Percentiles rank a stretch among this genome's conserved stretches.
These are phyloP conservation scores for Phocides pigmalion DNA, from an alignment of 1,140 invertebrate genomes.

Conservation along the genomic window DNA sequence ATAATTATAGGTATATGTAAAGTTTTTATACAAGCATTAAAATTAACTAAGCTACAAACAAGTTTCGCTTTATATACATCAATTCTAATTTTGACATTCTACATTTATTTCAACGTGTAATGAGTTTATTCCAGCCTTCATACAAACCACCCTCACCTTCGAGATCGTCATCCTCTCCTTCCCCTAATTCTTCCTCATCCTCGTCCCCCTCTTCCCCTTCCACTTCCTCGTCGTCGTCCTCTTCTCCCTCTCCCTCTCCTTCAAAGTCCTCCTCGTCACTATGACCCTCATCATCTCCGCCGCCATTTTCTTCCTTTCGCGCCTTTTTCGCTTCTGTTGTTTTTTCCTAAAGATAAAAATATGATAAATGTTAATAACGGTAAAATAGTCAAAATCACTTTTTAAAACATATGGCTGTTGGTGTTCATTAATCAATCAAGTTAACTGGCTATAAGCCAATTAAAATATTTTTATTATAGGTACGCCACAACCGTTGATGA, in stretches of 20 bases:
- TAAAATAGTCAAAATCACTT: too few species aligned
- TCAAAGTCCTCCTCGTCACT: conserved; percentile 87
- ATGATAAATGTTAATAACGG: too few species aligned
- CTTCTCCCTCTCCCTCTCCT: conserved; percentile 78
- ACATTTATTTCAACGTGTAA: too few species aligned
- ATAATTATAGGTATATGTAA: background rate
- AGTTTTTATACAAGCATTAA: too few species aligned
- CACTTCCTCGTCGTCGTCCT: conserved; percentile 84
- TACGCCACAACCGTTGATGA: conserved; percentile 40
- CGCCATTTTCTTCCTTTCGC: conserved; percentile 90
- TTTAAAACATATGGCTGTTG: too few species aligned
- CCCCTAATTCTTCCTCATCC: conserved; percentile 87
- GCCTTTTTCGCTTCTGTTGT: conserved; percentile 90
- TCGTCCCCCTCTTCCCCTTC: conserved; percentile 87
- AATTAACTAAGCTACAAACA: background rate
- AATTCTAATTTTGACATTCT: too few species aligned
- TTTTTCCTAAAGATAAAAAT: conserved; percentile 84
- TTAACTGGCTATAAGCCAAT: background rate
- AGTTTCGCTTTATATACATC: background rate
- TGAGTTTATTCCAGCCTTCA: background rate
- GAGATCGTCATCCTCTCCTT: conserved; percentile 88
- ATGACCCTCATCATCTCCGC: conserved; percentile 84
- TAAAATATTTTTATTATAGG: conserved; percentile 46
- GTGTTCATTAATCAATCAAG: background rate
- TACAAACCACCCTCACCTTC: conserved; percentile 75